Evolutionary conservation across 2,113 vertebrate species (phyloP).

Genomic region (Corythornis madagascariensis): DNA sequence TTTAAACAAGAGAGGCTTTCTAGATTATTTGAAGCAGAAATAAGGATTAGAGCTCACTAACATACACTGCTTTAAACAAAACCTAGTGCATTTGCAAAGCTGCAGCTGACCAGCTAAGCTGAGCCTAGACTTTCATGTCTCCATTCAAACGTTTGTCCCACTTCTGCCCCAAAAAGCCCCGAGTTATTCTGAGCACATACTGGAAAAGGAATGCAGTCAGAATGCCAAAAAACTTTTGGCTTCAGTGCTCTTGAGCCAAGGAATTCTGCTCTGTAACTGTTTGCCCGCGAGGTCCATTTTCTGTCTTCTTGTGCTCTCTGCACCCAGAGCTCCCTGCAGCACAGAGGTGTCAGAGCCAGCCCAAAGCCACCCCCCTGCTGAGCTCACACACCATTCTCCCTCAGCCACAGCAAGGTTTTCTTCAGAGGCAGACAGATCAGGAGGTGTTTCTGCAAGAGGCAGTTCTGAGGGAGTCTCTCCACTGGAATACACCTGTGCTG

Average conservation of each 20-base stretch:
- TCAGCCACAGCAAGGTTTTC: accelerated
- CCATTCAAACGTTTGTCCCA: slow-evolving; percentile 9
- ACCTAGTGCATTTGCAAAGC: background rate
- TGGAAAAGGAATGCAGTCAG: slow-evolving; percentile 51
- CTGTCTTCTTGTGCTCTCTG: background rate
- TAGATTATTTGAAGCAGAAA: background rate
- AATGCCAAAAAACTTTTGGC: slow-evolving; percentile 56
- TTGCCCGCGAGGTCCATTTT: background rate
- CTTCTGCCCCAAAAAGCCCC: slow-evolving; percentile 41
- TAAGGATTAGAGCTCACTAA: background rate
- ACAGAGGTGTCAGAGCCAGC: background rate
- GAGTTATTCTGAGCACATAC: slow-evolving; percentile 62
- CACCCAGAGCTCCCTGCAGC: background rate
- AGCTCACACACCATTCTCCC: accelerated
- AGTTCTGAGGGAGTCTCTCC: background rate
- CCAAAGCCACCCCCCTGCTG: background rate
- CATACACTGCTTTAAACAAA: background rate
- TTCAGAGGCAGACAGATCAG: background rate
- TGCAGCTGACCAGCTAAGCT: background rate
- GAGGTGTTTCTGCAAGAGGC: background rate
- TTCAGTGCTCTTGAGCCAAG: slow-evolving; percentile 1
- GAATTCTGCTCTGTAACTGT: slow-evolving; percentile 41
- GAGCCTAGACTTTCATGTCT: background rate
- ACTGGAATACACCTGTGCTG: background rate
- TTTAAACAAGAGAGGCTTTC: background rate